Evolutionary conservation across 1,140 invertebrate genomes (phyloP).

Genomic region (silkworm (Bombyx mori)): ASM3026992v2 NC_085112.1:395501-396000

Average conservation of each 20-base stretch:
- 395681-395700: neutral
- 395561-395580: too few species aligned
- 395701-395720: neutral
- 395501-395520: too few species aligned
- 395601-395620: too few species aligned
- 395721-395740: neutral
- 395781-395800: neutral
- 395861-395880: slow-evolving; percentile 75
- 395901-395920: slow-evolving; percentile 92
- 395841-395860: slow-evolving; percentile 83
- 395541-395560: too few species aligned
- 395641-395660: too few species aligned
- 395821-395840: slow-evolving; percentile 82
- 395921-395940: slow-evolving; percentile 34
- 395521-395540: too few species aligned
- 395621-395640: too few species aligned
- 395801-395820: neutral
- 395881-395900: slow-evolving; percentile 82
- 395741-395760: neutral
- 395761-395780: slow-evolving; percentile 1
- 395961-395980: neutral
- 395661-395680: too few species aligned
- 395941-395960: neutral
- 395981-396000: too few species aligned
- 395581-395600: too few species aligned